Base-by-base conservation (phyloP, 2,113 vertebrate genomes). In the Hydrolagus affinis region DNA sequence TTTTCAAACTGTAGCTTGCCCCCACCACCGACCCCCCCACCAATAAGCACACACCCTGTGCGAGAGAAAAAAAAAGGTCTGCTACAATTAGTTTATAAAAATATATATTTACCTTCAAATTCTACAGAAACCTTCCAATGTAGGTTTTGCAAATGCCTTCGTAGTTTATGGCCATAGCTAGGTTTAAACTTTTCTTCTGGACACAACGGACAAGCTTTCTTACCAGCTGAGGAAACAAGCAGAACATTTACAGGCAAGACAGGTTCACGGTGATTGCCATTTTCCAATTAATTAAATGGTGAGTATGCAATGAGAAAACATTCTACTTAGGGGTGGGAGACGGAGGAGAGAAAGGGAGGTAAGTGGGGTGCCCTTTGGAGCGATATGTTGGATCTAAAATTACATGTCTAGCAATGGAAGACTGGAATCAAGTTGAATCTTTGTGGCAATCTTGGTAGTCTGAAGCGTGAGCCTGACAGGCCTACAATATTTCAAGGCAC, bases 81-180 rank as follows among this genome's bases (percentile, higher is more conserved):
- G 12, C 11, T 19, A 25, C 30, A 73, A 66, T 17, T 76, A 12
- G 28, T 9, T n/a, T n/a, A 21, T 1, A 70, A 59, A 62, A 44
- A 23, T 32, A 25, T 11, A 23, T 57, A 86, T 90, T 85, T 91
- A 98, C 97, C 97, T 95, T 98, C 94, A 93, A 96, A 98, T 91
- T 98, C 96, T 87, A 97, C 96, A 72, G 96, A 99, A 87, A 98
- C 94, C 88, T 97, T 99, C 97, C 98, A 99, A 91, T 99, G 97
- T 71, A 99, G 93, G 90, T 98, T 99, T 89, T 97, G 96, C 88
- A 99, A 93, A 87, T 99, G 97, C 2, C 96, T 92, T 28, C 93
- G 93, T 23, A 99, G 95, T 80, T 99, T 99, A 87, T 96, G 95
- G 88, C 92, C 92, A 86, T 95, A 96, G 86, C 95, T 97, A 85